phyloP scores from a whole-genome alignment of 2,888 invertebrate species.

The Iselma pallidipennis region DNA sequence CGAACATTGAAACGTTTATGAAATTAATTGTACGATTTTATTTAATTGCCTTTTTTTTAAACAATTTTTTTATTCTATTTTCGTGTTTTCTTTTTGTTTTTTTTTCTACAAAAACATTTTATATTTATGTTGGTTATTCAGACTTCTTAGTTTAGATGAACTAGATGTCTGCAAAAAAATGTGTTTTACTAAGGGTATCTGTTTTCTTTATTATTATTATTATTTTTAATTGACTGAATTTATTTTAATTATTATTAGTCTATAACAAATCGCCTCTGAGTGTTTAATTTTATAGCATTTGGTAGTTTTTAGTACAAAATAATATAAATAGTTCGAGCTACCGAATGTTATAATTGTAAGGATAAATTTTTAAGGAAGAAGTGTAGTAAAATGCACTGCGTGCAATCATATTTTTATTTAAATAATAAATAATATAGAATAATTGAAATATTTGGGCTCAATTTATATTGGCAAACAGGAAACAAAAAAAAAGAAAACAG shows the following conservation, averaged over 20 bases:
- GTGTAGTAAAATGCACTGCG: slow-evolving; percentile 28
- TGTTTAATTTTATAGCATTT: not conserved
- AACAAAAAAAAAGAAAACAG: not conserved
- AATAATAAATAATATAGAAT: not conserved
- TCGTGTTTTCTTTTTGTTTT: slow-evolving; percentile 20
- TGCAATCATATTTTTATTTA: slow-evolving; percentile 24
- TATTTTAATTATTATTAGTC: not conserved
- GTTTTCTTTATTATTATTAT: not conserved
- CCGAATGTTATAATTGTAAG: slow-evolving; percentile 12
- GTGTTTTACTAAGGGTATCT: too few species aligned
- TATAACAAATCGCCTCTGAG: not conserved
- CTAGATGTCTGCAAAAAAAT: too few species aligned
- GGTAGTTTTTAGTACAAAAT: not conserved
- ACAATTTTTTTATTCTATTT: slow-evolving; percentile 14
- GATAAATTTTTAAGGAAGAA: slow-evolving; percentile 12
- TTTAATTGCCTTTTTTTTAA: slow-evolving; percentile 18
- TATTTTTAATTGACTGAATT: slow-evolving; percentile 4
- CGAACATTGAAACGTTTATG: slow-evolving; percentile 85
- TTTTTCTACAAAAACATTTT: not conserved
- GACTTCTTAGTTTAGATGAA: too few species aligned
- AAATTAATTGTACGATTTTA: slow-evolving; percentile 44
- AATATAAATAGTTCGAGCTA: slow-evolving; percentile 11
- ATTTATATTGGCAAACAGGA: not conserved
- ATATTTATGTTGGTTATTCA: not conserved
- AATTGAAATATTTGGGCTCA: not conserved